Conservation (phyloP, 2,888 invertebrate genomes). For the Protodeltote pygarga region DNA sequence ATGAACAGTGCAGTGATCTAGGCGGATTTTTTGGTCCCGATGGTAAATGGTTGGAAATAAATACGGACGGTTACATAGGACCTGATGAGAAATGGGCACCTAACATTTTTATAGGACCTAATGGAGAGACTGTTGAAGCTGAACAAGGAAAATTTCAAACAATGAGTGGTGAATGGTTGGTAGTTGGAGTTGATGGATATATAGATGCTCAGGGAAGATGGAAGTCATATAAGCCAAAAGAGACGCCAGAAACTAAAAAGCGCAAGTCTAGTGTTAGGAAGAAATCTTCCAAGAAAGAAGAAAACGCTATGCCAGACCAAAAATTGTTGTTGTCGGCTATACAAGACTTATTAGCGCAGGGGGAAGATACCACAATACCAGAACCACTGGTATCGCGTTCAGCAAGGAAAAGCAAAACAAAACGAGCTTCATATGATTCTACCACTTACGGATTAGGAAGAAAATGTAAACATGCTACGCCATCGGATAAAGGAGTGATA, state of each 20-base stretch:
- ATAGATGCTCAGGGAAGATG: constrained; percentile 70
- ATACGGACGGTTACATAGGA: constrained; percentile 73
- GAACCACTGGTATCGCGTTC: constrained; percentile 57
- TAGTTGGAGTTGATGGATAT: constrained; percentile 77
- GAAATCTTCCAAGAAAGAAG: constrained; percentile 43
- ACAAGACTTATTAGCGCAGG: constrained; percentile 64
- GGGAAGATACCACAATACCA: constrained; percentile 70
- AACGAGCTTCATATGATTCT: constrained; percentile 7
- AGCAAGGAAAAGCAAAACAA: constrained; percentile 14
- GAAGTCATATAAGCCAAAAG: constrained; percentile 64
- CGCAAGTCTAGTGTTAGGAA: constrained; percentile 5
- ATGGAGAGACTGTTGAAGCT: constrained; percentile 70
- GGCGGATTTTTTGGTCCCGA: constrained; percentile 80
- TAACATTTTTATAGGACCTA: constrained; percentile 69
- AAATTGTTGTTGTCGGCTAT: constrained; percentile 65
- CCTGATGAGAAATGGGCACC: constrained; percentile 80
- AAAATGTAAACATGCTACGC: constrained; percentile 68
- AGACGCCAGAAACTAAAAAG: constrained; percentile 19
- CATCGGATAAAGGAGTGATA: constrained; percentile 72
- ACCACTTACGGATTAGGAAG: constrained; percentile 25
- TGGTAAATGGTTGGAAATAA: constrained; percentile 77
- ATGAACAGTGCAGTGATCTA: constrained; percentile 77
- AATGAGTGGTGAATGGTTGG: constrained; percentile 65
- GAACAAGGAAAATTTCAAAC: constrained; percentile 74
- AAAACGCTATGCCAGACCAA: too few relatives aligned